Evolutionary conservation across 2,888 invertebrate species (phyloP), one percentile per base, ranked within the genome.

Genomic region (Noctua fimbriata): DNA sequence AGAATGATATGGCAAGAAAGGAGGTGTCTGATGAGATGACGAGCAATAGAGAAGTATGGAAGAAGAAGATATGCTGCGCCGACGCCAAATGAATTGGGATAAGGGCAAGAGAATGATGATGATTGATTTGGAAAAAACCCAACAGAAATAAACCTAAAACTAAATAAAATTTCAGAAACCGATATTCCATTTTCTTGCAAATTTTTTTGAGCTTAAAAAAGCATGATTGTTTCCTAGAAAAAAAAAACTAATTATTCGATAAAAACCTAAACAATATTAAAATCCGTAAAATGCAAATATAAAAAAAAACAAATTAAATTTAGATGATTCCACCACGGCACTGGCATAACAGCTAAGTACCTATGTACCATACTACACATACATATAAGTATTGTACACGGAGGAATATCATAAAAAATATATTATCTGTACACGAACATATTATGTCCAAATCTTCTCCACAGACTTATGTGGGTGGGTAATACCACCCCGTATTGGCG

Each of bases 361-460:
- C 55, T 71, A 78, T 65, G 67, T 73, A 69, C 24, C 4, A 18
- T n/a, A 77, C 6, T n/a, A 78, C 5, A 52, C 47, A 71, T n/a
- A n/a, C n/a, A n/a, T 36, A 36, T 32, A 58, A 14, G 69, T 78
- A 82, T 78, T 76, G 69, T 70, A 73, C 70, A 63, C 73, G 78
- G 60, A 71, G 79, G 49, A 60, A 83, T 80, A 87, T 86, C 71
- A 83, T 78, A 88, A 88, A 89, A 91, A 91, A 44, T 36, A 88
- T 90, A 90, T 90, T 88, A 92, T 90, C 83, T 83, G 87, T 88
- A 90, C 82, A 83, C 76, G 88, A 88, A 89, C 85, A 92, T 91
- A 91, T 91, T 88, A 90, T 91, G 92, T 91, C 91, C 91, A 91
- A 92, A 92, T 92, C 91, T 89, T 82, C 88, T 88, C 85, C 85